Evolutionary conservation across 2,888 invertebrate species (phyloP).

Genomic region (Hartigia nigra): DNA sequence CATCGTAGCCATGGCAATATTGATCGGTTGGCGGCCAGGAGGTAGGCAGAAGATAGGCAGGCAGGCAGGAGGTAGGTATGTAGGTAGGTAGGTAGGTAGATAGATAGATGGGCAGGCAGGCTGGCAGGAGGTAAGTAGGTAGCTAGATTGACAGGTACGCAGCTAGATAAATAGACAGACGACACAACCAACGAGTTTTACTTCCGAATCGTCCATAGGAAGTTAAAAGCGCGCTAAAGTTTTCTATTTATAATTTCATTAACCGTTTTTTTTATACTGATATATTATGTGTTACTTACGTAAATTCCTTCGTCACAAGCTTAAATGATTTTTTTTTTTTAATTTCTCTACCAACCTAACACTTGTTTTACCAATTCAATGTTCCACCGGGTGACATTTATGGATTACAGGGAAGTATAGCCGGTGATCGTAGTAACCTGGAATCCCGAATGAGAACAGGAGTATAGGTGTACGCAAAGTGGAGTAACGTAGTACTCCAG

Average conservation of each 20-base stretch:
- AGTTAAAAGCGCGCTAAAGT: not conserved
- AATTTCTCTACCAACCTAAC: not conserved
- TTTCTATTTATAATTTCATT: not conserved
- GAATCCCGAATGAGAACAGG: not conserved
- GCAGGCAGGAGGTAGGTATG: constrained; percentile 8
- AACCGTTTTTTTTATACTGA: not conserved
- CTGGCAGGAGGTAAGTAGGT: not conserved
- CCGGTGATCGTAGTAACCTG: not conserved
- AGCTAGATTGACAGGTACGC: constrained; percentile 22
- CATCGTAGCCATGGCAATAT: constrained; percentile 62
- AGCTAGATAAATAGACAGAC: constrained; percentile 24
- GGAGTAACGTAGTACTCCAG: not conserved
- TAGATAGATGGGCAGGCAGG: constrained; percentile 25
- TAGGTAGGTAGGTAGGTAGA: constrained; percentile 28
- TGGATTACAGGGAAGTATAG: not conserved
- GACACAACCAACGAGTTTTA: constrained; percentile 38
- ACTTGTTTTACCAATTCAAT: not conserved
- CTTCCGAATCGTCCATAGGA: not conserved
- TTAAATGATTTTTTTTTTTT: not conserved
- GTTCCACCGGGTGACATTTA: not conserved
- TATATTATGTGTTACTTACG: not conserved
- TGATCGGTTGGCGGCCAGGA: constrained; percentile 43
- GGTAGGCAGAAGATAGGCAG: not conserved
- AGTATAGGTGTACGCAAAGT: not conserved
- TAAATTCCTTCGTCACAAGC: not conserved